Conservation (phyloP, 2,113 vertebrate species). For the Colinus virginianus region DNA sequence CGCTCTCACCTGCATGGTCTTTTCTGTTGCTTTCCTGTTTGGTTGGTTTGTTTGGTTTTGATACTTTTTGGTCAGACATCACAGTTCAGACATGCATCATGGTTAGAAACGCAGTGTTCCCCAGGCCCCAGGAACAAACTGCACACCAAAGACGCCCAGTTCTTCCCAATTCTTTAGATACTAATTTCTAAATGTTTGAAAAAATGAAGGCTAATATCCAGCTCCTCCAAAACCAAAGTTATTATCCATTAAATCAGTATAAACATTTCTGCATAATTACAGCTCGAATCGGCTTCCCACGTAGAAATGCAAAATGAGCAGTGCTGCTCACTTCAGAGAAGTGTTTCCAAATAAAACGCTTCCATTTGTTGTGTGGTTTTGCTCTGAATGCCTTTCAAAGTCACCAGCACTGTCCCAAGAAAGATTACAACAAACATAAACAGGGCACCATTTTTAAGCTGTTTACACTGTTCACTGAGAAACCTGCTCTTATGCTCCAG, state of each 20-base stretch:
- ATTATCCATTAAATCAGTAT: neutral
- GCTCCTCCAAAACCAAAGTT: neutral
- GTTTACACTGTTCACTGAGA: neutral
- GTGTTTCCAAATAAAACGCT: neutral
- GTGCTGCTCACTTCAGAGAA: neutral
- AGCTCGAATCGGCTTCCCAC: neutral
- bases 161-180: neutral
- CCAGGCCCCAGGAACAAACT: neutral
- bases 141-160: neutral
- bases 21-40: neutral
- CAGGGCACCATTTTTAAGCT: rapidly evolving
- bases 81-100: rapidly evolving
- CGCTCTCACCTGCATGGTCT: rapidly evolving
- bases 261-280: neutral
- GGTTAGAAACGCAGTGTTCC: neutral
- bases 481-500: rapidly evolving
- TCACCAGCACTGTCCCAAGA: neutral
- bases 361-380: neutral
- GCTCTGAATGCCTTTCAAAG: neutral
- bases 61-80: rapidly evolving
- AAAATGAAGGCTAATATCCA: neutral
- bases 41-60: no score
- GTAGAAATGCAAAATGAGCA: neutral
- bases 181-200: neutral
- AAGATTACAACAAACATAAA: neutral